Evolutionary conservation across 2,113 vertebrate species (phyloP).

Genomic region (Agelaius tricolor): DNA sequence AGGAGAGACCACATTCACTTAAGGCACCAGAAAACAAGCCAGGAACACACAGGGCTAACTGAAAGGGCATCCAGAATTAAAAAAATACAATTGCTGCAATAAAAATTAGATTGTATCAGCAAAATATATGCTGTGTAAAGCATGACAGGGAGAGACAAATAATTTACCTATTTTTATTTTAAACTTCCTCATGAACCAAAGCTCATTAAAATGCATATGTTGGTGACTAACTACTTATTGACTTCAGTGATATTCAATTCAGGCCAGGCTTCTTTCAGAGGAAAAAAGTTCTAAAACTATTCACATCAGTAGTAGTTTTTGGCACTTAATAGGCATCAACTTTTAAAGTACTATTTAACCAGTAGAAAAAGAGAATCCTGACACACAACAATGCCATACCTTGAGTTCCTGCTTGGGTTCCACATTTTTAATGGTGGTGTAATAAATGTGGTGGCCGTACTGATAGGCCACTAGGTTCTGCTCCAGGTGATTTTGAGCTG

Average conservation of each 20-base stretch:
- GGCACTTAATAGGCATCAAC: background rate
- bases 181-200: background rate
- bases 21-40: background rate
- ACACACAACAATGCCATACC: slow-evolving; percentile 65
- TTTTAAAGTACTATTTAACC: background rate
- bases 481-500: slow-evolving; percentile 95
- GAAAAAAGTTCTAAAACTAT: background rate
- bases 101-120: background rate
- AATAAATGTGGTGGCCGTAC: slow-evolving; percentile 94
- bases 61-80: background rate
- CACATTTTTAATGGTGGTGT: slow-evolving; percentile 95
- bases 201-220: background rate
- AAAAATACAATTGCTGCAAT: background rate
- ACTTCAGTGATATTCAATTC: background rate
- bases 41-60: background rate
- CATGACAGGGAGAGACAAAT: background rate
- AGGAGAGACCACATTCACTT: background rate
- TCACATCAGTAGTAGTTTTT: background rate
- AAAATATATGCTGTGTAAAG: background rate
- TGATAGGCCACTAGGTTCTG: slow-evolving; percentile 98
- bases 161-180: background rate
- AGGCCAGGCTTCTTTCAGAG: background rate
- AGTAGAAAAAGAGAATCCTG: background rate
- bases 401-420: slow-evolving; percentile 98
- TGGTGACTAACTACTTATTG: background rate